Evolutionary conservation across 2,888 invertebrate genomes (phyloP), one percentile per base, ranked within the genome.

Genomic region (Diogma glabrata): DNA sequence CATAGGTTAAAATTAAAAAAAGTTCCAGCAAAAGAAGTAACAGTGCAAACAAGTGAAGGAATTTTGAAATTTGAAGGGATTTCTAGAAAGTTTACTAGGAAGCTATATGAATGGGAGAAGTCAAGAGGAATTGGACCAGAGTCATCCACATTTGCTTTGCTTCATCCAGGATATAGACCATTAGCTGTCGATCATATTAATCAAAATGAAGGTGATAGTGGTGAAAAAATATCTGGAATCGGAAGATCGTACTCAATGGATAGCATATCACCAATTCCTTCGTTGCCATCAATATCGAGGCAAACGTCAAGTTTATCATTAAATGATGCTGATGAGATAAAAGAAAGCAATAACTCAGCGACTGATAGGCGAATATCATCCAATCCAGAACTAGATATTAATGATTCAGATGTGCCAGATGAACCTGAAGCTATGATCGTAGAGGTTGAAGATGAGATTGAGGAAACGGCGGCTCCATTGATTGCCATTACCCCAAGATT

Each of bases 21-120:
- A 8, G n/a, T n/a, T 53, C 69, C 72, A 49, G 75, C 75, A 56
- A 79, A 82, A 61, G 87, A 89, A 64, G 82, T 90, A 6, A 72
- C 88, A 47, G 86, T 90, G 1, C 84, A 84, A 63, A 89, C 89
- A 0, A 83, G 88, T 0, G 84, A 83, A 0, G 87, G 90, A 1
- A 82, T 87, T 26, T 86, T 88, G 65, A 79, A 87, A 63, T 89
- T 91, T 62, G 83, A 88, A 74, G 87, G 79, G 9, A 89, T 92
- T 58, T 90, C 90, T 0, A 78, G 88, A 43, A 90, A 90, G 58
- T 93, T 93, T 67, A 90, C 91, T 0, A 81, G 85, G 22, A 90
- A 89, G 62, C 74, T 93, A 0, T 90, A 90, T 66, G 91, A 92
- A 65, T 93, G 92, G 92, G 87, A 89, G 64, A 87, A 88, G 61